Percentiles rank a stretch among this genome's conserved stretches.
Conservation (phyloP, 2,888 invertebrate species). For the Crossocerus cetratus region DNA sequence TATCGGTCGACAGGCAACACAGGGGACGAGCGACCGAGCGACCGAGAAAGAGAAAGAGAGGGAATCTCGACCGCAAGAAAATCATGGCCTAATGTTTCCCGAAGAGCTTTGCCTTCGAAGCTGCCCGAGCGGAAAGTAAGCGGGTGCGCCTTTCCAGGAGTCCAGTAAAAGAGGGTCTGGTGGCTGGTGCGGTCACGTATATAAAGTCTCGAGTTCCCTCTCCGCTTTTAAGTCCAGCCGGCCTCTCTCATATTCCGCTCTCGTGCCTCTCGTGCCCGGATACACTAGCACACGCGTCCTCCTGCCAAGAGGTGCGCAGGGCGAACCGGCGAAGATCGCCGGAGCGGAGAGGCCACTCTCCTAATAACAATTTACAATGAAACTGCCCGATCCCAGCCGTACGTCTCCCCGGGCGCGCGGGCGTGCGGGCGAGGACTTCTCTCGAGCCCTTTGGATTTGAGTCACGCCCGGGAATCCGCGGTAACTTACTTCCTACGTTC, state of each 20-base stretch:
- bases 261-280: conserved; percentile 57
- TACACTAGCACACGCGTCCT: too few relatives aligned
- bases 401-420: conserved; percentile 1
- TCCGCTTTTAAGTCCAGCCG: conserved; percentile 50
- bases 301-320: too few relatives aligned
- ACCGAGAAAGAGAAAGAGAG: too few relatives aligned
- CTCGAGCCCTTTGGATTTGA: conserved; percentile 16
- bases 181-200: conserved; percentile 54
- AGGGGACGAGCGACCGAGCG: too few relatives aligned
- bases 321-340: neutral
- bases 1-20: too few relatives aligned
- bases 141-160: neutral
- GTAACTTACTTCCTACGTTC: conserved; percentile 31
- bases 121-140: neutral
- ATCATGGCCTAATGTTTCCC: too few relatives aligned
- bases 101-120: too few relatives aligned
- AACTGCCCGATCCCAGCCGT: neutral
- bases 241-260: conserved; percentile 58
- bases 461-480: conserved; percentile 37
- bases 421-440: neutral
- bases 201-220: conserved; percentile 43
- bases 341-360: neutral
- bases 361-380: conserved; percentile 52
- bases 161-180: neutral
- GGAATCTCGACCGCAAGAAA: too few relatives aligned